These are phyloP conservation scores for Hyphantria cunea DNA, from an alignment of 1,140 invertebrate species.

Conservation along the genomic window DNA sequence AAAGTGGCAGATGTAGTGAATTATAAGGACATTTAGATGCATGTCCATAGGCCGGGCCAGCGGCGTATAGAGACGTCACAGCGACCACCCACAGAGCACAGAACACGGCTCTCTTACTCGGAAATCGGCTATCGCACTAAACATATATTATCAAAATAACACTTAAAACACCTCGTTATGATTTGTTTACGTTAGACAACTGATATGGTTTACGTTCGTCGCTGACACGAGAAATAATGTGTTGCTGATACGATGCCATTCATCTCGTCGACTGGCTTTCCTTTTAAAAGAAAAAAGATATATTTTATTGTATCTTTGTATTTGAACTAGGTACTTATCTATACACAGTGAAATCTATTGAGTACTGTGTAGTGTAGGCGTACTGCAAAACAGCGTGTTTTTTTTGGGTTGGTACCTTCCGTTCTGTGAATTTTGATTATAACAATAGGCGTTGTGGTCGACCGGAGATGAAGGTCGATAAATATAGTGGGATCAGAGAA, in stretches of 20 bases:
- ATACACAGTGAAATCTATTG: too few species aligned
- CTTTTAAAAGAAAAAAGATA: not conserved
- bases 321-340: too few species aligned
- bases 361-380: too few species aligned
- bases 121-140: conserved; percentile 36
- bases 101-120: conserved; percentile 36
- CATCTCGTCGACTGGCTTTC: not conserved
- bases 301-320: not conserved
- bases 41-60: conserved; percentile 50
- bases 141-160: conserved; percentile 32
- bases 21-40: conserved; percentile 76
- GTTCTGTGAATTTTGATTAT: too few species aligned
- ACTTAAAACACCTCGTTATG: conserved; percentile 29
- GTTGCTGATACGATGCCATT: conserved; percentile 2
- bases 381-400: too few species aligned
- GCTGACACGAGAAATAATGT: not conserved
- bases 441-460: too few species aligned
- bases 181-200: conserved; percentile 27
- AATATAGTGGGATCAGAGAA: too few species aligned
- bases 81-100: conserved; percentile 64
- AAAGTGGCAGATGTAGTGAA: conserved; percentile 71
- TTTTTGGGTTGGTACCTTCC: too few species aligned
- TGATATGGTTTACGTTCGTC: conserved; percentile 13
- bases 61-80: conserved; percentile 70
- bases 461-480: too few species aligned